Conservation (phyloP, 2,113 vertebrate species). For the Equus quagga region DNA sequence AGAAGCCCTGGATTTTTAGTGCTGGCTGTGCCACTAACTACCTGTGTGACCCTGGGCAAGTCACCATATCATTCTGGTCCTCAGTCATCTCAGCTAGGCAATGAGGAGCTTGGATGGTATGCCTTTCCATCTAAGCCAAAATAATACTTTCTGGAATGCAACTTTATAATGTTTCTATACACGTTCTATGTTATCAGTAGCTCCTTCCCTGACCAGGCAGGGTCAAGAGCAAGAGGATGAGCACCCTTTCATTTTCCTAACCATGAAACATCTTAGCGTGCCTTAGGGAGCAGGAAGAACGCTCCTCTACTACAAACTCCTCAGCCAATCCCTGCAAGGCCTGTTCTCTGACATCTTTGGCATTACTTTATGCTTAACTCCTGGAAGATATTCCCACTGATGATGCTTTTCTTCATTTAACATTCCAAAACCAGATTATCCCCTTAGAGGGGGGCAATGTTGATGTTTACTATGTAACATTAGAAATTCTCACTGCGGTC, state of each 20-base stretch:
- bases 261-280: background rate
- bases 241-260: background rate
- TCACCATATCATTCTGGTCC: background rate
- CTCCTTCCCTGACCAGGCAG: background rate
- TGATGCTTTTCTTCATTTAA: conserved; percentile 4
- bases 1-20: background rate
- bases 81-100: background rate
- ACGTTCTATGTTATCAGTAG: background rate
- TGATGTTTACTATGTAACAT: conserved; percentile 37
- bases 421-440: conserved; percentile 26
- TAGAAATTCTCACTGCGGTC: conserved; percentile 30
- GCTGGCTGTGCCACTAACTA: background rate
- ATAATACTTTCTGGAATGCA: background rate
- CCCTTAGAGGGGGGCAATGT: background rate
- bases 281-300: background rate
- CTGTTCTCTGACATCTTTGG: background rate
- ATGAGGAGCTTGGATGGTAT: background rate
- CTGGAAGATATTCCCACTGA: conserved; percentile 1
- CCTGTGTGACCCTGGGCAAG: background rate
- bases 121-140: background rate
- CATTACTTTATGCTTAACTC: background rate
- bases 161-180: background rate
- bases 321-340: background rate
- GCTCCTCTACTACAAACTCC: background rate
- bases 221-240: background rate